Evolutionary conservation across 2,888 invertebrate genomes (phyloP).

Genomic region (Pediacus dermestoides): DNA sequence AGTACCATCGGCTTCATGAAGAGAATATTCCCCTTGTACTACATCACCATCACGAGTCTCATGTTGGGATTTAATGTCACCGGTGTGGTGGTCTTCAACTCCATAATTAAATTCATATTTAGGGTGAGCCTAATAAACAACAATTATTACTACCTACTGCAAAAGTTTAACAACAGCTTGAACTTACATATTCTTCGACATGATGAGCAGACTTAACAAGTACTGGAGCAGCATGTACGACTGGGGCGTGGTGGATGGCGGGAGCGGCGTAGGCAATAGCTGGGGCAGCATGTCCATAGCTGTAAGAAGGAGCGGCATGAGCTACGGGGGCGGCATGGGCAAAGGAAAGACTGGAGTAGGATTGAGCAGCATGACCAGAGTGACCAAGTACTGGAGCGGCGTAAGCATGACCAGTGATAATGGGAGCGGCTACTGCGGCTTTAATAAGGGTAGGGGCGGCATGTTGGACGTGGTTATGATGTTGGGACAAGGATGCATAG

Average conservation of each 20-base stretch:
- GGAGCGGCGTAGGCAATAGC: slow-evolving; percentile 17
- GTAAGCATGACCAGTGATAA: too few species aligned
- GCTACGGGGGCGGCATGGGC: slow-evolving; percentile 14
- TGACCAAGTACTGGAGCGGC: slow-evolving; percentile 9
- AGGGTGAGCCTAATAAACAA: slow-evolving; percentile 48
- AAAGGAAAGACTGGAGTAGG: slow-evolving; percentile 5
- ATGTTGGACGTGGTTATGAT: slow-evolving; percentile 7
- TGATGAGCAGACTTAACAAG: slow-evolving; percentile 7
- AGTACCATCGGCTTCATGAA: slow-evolving; percentile 57
- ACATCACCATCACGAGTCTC: slow-evolving; percentile 55
- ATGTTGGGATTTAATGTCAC: slow-evolving; percentile 56
- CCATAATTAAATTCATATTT: slow-evolving; percentile 58
- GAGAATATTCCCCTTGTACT: slow-evolving; percentile 56
- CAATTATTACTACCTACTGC: slow-evolving; percentile 7
- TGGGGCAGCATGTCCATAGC: slow-evolving; percentile 18
- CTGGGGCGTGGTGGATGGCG: slow-evolving; percentile 12
- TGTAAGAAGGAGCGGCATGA: slow-evolving; percentile 12
- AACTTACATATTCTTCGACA: slow-evolving; percentile 14
- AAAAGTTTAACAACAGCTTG: too few species aligned
- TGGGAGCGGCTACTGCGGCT: too few species aligned
- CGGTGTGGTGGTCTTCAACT: slow-evolving; percentile 56
- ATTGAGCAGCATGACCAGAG: slow-evolving; percentile 9
- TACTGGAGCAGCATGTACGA: slow-evolving; percentile 12
- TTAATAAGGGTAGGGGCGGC: neutral
- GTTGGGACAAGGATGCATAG: slow-evolving; percentile 14